Base-by-base conservation (phyloP, 2,888 invertebrate genomes). In the Drosophila fulvimacula region DNA sequence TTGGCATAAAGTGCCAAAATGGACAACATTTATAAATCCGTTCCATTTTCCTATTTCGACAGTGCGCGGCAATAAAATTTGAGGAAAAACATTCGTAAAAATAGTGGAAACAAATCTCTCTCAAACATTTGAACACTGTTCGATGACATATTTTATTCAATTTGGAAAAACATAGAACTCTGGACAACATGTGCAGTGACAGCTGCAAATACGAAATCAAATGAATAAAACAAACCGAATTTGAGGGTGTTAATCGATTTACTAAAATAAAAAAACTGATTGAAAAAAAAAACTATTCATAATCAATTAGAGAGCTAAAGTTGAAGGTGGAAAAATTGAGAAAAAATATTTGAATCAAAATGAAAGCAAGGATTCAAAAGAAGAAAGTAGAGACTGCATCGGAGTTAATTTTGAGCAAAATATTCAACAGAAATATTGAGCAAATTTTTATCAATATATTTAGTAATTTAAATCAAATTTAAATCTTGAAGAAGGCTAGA, bases 101-200 rank as follows among this genome's bases (percentile, higher is more conserved):
- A 63, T 34, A 65, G 44, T 32, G 17, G 21, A 19, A 46, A 60
- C 38, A 60, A 30, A 30, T 30, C 10, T 32, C 27, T 59, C 56
- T 59, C 41, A 60, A 65, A 57, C 17, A 73, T 51, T 55, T 55
- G 48, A 55, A 48, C 64, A 72, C 21, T 61, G 39, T 41, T 39
- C 24, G 39, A 24, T 66, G 57, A 32, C 36, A 32, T 48, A 19
- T 73, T 65, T 73, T 46, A 76, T 77, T 76, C 63, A 66, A 76
- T 77, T 76, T 76, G 49, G 41, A 32, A 53, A 56, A 46, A 10
- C 41, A 60, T 39, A 38, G 48, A 63, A 46, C 39, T 42, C n/a
- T 42, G 39, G n/a, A 59, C 24, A 68, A 38, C 68, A 67, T 60
- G 32, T 34, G 49, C 48, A 10, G 17, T 15, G 72, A 66, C n/a